Evolutionary conservation across 2,797 vertebrate species (phyloP).

Genomic region (Tinamus major): DNA sequence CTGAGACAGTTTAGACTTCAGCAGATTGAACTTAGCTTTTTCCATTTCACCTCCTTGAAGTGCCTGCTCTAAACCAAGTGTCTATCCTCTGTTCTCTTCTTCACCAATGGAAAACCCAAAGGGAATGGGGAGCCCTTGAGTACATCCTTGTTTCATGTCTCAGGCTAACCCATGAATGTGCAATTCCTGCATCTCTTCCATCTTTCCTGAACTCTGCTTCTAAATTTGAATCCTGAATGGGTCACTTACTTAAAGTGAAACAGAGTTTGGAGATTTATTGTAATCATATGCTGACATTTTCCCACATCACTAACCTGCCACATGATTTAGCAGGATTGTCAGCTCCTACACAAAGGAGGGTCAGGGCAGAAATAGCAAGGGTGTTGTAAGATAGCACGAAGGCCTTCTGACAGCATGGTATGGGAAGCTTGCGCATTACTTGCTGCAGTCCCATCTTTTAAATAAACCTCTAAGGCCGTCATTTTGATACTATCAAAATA

Average conservation of each 20-base stretch:
- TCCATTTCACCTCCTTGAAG: neutral
- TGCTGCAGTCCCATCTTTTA: conserved; percentile 41
- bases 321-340: conserved; percentile 64
- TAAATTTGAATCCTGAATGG: neutral
- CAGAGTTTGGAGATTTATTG: conserved; percentile 53
- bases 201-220: neutral
- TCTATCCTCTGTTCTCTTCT: neutral
- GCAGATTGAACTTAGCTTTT: neutral
- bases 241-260: conserved; percentile 31
- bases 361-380: conserved; percentile 53
- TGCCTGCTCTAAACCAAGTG: neutral
- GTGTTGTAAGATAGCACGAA: conserved; percentile 45
- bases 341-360: conserved; percentile 41
- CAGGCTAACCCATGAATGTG: neutral
- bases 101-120: neutral
- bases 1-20: neutral
- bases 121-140: neutral
- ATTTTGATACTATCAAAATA: conserved; percentile 44
- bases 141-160: neutral
- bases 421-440: conserved; percentile 6
- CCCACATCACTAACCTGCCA: conserved; percentile 56
- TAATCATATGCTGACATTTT: conserved; percentile 66
- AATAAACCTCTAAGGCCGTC: conserved; percentile 6
- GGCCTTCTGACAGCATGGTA: conserved; percentile 16
- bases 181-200: neutral